Conservation (phyloP, 2,113 vertebrate genomes). For the Cranoglanis bouderius region DNA sequence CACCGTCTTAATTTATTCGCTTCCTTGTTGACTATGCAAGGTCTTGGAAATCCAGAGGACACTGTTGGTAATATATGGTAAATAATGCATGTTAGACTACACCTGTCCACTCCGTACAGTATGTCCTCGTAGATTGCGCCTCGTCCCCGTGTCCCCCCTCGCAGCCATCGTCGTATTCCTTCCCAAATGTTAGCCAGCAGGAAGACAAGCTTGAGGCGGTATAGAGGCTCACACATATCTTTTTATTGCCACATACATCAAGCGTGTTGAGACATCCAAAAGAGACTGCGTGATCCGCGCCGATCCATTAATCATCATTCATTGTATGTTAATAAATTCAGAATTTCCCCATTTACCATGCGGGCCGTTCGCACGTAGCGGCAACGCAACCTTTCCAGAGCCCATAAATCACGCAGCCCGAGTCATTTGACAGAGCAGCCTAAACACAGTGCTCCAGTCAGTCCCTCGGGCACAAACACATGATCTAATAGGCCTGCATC, state of each 20-base stretch:
- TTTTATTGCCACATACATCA: slow-evolving; percentile 79
- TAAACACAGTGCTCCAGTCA: slow-evolving; percentile 76
- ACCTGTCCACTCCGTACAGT: slow-evolving; percentile 42
- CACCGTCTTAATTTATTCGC: slow-evolving; percentile 72
- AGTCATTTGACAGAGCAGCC: slow-evolving; percentile 82
- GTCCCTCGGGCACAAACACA: slow-evolving; percentile 79
- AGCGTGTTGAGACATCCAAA: slow-evolving; percentile 74
- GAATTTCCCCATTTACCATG: slow-evolving; percentile 84
- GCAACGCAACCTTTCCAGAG: slow-evolving; percentile 82
- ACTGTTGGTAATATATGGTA: slow-evolving; percentile 67
- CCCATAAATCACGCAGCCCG: slow-evolving; percentile 79
- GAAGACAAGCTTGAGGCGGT: slow-evolving; percentile 58
- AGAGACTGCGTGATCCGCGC: slow-evolving; percentile 79
- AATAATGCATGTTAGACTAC: slow-evolving; percentile 51
- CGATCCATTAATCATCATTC: slow-evolving; percentile 86
- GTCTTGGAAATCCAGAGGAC: slow-evolving; percentile 58
- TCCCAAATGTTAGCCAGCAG: slow-evolving; percentile 49
- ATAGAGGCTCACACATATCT: slow-evolving; percentile 70
- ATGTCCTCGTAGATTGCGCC: slow-evolving; percentile 40
- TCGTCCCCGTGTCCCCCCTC: background rate
- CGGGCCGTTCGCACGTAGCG: slow-evolving; percentile 75
- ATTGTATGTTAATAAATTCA: slow-evolving; percentile 88
- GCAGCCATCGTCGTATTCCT: slow-evolving; percentile 30
- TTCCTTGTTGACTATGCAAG: slow-evolving; percentile 70
- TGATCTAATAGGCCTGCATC: slow-evolving; percentile 76